phyloP scores from a whole-genome alignment of 2,888 invertebrate genomes.

The Chloromyia formosa region DNA sequence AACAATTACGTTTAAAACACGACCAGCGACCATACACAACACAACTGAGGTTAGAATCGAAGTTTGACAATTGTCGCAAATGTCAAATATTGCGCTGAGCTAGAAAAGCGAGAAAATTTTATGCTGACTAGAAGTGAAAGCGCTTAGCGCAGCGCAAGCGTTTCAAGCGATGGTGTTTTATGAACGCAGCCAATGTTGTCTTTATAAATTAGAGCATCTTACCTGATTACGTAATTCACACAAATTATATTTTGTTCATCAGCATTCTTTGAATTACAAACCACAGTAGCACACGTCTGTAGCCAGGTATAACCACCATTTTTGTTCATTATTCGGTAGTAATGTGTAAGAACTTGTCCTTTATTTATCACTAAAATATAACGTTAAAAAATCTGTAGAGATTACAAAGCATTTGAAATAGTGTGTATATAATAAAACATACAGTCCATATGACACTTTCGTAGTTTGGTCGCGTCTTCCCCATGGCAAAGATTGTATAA shows the following conservation, averaged over 20 bases:
- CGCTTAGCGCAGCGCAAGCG: no score
- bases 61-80: no score
- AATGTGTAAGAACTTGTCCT: conserved; percentile 95
- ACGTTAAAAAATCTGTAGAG: not conserved
- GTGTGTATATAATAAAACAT: conserved; percentile 73
- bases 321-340: conserved; percentile 96
- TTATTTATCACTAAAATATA: conserved; percentile 84
- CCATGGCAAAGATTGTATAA: conserved; percentile 95
- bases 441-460: conserved; percentile 96
- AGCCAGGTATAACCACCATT: conserved; percentile 96
- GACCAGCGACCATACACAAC: no score
- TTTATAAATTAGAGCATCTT: no score
- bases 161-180: no score
- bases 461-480: conserved; percentile 91
- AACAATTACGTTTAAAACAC: no score
- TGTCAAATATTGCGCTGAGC: no score
- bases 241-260: conserved; percentile 98
- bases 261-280: conserved; percentile 93
- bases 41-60: no score
- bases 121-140: no score
- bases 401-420: not conserved
- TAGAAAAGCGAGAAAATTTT: no score
- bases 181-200: no score
- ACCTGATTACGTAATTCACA: conserved; percentile 97
- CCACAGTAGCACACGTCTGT: conserved; percentile 96